Base-by-base conservation (phyloP, 2,888 invertebrate genomes). In the Carpatolechia fugitivella region DNA sequence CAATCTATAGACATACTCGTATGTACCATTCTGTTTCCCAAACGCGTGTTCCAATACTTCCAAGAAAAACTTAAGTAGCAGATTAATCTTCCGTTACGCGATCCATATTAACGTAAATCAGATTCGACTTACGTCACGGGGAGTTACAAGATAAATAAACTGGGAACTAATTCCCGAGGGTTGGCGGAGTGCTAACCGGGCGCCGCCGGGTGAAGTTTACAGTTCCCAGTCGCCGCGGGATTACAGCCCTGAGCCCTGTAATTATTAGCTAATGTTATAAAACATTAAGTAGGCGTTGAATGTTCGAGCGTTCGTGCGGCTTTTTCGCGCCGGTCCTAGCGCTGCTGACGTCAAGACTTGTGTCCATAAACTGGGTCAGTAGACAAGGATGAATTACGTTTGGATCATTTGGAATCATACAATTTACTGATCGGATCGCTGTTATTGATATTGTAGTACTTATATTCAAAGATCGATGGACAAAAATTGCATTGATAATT, bases 321-420 rank as follows among this genome's bases (percentile, higher is more conserved):
- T 76, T 79, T 79, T 83, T 78, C 72, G 69, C 69, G 66, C 62
- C 74, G 69, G 69, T 76, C 73, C 75, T 76, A 71, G 71, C 71
- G 70, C 58, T 68, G 72, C 75, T 85, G 85, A 85, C 85, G 84
- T 85, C 85, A 86, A 78, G 68, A 73, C 76, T 80, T 29, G 76
- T 80, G 84, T 85, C 84, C 82, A 81, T 76, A 79, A 86, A 86
- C 83, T 82, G 81, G 85, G 82, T 84, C 85, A 85, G 80, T 79
- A 80, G 78, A 85, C 78, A 79, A 76, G 78, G 80, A 81, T 79
- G 78, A 81, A 80, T 84, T 81, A 80, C 77, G 82, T 78, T 82
- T 72, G 70, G 73, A 80, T 71, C 72, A 73, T 65, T 66, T 69
- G 64, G 78, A 80, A 55, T 51, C 36, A 16, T 16, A 53, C 36